These are phyloP conservation scores for Atherinomorus stipes DNA, from an alignment of 2,113 vertebrate genomes.

Conservation along the genomic window DNA sequence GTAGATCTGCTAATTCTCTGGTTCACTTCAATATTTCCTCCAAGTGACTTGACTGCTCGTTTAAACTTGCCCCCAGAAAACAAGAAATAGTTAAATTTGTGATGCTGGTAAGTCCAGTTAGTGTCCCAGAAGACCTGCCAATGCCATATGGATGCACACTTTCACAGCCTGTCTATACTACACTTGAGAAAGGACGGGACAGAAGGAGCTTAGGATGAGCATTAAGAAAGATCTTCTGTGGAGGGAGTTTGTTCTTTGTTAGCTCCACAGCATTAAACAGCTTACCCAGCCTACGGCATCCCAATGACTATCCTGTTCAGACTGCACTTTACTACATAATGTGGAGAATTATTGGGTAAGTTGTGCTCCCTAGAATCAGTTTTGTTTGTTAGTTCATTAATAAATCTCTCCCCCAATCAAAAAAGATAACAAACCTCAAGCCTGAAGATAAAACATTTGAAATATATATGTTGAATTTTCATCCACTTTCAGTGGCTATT, in stretches of 20 bases:
- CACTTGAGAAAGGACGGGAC: slow-evolving; percentile 22
- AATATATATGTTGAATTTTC: too few relatives aligned
- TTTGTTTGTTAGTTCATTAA: neutral
- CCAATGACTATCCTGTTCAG: neutral
- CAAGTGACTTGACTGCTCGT: neutral
- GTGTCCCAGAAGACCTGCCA: neutral
- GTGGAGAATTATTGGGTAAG: neutral
- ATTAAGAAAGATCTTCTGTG: slow-evolving; percentile 50
- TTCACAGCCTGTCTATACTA: slow-evolving; percentile 24
- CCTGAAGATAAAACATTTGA: too few relatives aligned
- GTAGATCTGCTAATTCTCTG: neutral
- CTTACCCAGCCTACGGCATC: slow-evolving; percentile 29
- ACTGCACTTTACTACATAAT: neutral
- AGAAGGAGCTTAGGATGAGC: slow-evolving; percentile 65
- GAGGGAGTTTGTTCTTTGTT: slow-evolving; percentile 40
- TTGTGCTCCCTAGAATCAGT: neutral
- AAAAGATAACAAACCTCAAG: too few relatives aligned
- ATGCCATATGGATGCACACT: slow-evolving; percentile 23
- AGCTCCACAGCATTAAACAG: slow-evolving; percentile 42
- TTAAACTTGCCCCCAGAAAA: neutral
- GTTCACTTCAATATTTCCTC: neutral
- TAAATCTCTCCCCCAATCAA: too few relatives aligned
- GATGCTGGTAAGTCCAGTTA: neutral
- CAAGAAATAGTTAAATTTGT: neutral
- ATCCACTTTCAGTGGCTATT: too few relatives aligned